A percentile compares a stretch with the other conserved stretches of the same genome.
phyloP scores from a whole-genome alignment of 2,113 vertebrate species.

The Onychostruthus taczanowskii region DNA sequence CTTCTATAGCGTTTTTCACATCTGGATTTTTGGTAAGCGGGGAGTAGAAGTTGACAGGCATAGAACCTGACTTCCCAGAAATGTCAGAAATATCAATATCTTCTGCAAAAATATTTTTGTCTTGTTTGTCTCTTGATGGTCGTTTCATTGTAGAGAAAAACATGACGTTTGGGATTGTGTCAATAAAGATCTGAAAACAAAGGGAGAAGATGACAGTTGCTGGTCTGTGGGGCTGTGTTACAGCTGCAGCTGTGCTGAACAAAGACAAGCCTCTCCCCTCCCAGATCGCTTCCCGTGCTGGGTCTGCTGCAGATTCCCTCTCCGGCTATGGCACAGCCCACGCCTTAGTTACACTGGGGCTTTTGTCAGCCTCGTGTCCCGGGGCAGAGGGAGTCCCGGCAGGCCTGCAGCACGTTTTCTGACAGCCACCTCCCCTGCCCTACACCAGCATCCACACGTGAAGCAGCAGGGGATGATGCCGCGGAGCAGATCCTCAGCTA shows the following conservation, averaged over 20 bases:
- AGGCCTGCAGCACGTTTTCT: not conserved
- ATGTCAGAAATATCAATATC: slow-evolving; percentile 98
- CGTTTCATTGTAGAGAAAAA: slow-evolving; percentile 99
- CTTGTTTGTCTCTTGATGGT: slow-evolving; percentile 86
- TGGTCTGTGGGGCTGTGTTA: not conserved
- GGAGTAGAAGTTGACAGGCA: slow-evolving; percentile 86
- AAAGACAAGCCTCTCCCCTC: not conserved
- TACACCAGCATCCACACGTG: fast-evolving
- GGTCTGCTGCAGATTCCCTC: not conserved
- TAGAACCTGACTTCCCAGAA: slow-evolving; percentile 87
- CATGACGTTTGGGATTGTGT: slow-evolving; percentile 97
- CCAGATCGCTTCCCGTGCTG: not conserved
- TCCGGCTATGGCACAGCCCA: not conserved
- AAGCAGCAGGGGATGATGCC: fast-evolving
- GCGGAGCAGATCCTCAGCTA: not conserved
- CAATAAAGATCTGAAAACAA: slow-evolving; percentile 87
- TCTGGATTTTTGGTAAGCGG: slow-evolving; percentile 91
- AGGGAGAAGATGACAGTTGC: not conserved
- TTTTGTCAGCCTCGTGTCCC: not conserved
- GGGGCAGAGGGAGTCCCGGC: not conserved
- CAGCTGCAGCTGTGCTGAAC: not conserved
- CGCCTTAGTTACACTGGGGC: not conserved
- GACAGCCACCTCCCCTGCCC: not conserved
- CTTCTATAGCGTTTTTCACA: slow-evolving; percentile 94
- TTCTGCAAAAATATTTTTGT: slow-evolving; percentile 82